Conservation (phyloP, 2,888 invertebrate genomes). For the Lasioglossum morio region DNA sequence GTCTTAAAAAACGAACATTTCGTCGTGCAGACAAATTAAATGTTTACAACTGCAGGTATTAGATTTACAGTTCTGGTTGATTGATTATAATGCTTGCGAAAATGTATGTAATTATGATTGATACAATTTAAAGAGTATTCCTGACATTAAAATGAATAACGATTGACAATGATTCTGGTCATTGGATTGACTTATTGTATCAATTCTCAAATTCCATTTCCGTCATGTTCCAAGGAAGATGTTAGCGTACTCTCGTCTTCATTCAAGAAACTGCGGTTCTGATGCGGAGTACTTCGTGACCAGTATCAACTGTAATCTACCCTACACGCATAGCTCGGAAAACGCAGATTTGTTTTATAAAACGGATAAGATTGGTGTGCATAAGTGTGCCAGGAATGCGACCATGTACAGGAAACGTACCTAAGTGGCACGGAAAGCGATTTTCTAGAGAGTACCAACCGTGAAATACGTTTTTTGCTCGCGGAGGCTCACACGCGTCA, state of each 20-base stretch:
- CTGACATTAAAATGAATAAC: no score
- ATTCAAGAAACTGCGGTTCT: neutral
- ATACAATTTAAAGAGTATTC: no score
- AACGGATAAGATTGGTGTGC: neutral
- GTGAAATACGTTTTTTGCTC: constrained; percentile 3
- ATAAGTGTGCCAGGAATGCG: neutral
- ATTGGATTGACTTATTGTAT: neutral
- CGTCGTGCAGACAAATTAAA: neutral
- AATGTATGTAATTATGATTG: no score
- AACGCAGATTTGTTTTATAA: constrained; percentile 1
- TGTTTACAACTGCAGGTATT: neutral
- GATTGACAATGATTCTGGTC: neutral
- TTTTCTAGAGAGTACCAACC: constrained; percentile 9
- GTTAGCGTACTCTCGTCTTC: neutral
- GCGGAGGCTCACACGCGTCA: neutral
- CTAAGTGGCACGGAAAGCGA: constrained; percentile 10
- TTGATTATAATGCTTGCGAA: no score
- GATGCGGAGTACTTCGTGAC: neutral
- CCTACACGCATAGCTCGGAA: neutral
- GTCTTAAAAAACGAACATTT: neutral
- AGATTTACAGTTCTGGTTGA: neutral
- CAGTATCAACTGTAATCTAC: neutral
- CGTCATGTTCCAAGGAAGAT: neutral
- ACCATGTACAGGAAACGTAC: neutral
- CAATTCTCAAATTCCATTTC: neutral